phyloP scores from a whole-genome alignment of 2,888 invertebrate species.

The Portevinia maculata region DNA sequence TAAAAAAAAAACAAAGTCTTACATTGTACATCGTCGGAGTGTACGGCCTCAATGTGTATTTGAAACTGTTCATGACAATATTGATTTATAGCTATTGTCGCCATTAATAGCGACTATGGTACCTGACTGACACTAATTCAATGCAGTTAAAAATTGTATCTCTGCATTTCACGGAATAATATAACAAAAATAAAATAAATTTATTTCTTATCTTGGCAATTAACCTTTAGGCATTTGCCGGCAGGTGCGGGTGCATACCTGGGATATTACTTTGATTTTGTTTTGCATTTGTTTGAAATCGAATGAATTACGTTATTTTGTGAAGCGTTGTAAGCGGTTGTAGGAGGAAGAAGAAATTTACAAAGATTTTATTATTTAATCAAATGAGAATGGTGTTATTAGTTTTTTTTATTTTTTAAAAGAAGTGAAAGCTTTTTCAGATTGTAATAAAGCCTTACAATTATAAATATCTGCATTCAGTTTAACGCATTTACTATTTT shows the following conservation, averaged over 20 bases:
- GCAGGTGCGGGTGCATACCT: background rate
- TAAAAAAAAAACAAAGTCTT: slow-evolving; percentile 2
- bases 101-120: slow-evolving; percentile 52
- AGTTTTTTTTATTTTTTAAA: too few relatives aligned
- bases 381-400: too few relatives aligned
- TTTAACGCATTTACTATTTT: too few relatives aligned
- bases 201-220: slow-evolving; percentile 69
- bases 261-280: background rate
- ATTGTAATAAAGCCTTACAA: too few relatives aligned
- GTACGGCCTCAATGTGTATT: slow-evolving; percentile 37
- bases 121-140: slow-evolving; percentile 65
- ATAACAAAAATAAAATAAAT: slow-evolving; percentile 68
- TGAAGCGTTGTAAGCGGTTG: too few relatives aligned
- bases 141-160: slow-evolving; percentile 57
- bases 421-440: too few relatives aligned
- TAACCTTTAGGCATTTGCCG: slow-evolving; percentile 53
- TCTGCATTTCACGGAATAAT: slow-evolving; percentile 61
- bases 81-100: slow-evolving; percentile 65
- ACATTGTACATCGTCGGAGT: slow-evolving; percentile 1
- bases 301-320: background rate
- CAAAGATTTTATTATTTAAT: too few relatives aligned
- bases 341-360: too few relatives aligned
- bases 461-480: too few relatives aligned
- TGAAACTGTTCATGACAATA: slow-evolving; percentile 63
- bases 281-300: slow-evolving; percentile 3